phyloP scores from a whole-genome alignment of 64 coral and sea anemone genomes.

The Platygyra sinensis region DNA sequence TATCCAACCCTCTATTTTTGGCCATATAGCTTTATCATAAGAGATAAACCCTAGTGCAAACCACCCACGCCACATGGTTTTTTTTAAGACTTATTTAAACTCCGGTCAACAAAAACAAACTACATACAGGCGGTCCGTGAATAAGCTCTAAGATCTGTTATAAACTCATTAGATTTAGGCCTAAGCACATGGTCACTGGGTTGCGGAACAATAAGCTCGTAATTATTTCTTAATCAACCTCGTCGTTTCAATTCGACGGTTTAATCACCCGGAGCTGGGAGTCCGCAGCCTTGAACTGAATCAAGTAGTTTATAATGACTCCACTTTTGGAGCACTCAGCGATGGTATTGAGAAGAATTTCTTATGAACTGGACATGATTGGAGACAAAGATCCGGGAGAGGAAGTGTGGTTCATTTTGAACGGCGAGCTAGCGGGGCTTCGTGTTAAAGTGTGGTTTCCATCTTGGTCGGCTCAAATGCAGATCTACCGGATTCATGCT shows the following conservation, averaged over 20 bases:
- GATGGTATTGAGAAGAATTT: neutral
- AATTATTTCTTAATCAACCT: conserved; percentile 48
- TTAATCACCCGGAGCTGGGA: neutral
- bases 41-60: neutral
- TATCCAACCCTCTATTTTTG: neutral
- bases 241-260: neutral
- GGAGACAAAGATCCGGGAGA: neutral
- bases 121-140: conserved; percentile 18
- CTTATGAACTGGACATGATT: too few relatives aligned
- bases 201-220: conserved; percentile 24
- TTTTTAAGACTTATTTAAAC: neutral
- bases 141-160: conserved; percentile 11
- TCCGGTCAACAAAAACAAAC: conserved; percentile 37
- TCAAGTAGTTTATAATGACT: conserved; percentile 21
- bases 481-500: too few relatives aligned
- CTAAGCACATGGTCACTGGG: conserved; percentile 19
- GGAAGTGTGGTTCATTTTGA: neutral
- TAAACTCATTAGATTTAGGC: conserved; percentile 36
- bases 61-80: neutral
- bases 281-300: neutral
- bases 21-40: neutral
- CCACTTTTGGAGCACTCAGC: neutral
- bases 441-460: too few relatives aligned
- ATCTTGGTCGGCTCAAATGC: too few relatives aligned
- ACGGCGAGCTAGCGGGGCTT: too few relatives aligned